phyloP scores from a whole-genome alignment of 2,888 invertebrate species.

The Drosophila formosana region DNA sequence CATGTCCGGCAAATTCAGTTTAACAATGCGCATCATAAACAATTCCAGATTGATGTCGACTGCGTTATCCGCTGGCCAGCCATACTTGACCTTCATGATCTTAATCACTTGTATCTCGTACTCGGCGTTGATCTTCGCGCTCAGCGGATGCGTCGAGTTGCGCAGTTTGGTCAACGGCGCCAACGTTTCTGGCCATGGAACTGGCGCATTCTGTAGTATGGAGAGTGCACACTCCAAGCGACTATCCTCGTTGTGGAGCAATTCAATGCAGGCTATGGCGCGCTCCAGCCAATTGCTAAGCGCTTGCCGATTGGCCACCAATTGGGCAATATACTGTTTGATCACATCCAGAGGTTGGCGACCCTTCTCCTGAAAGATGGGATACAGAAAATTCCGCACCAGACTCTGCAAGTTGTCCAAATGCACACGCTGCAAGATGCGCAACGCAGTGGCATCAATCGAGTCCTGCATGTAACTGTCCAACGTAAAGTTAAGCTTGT shows the following conservation, averaged over 20 bases:
- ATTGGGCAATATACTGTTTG: slow-evolving; percentile 81
- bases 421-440: slow-evolving; percentile 83
- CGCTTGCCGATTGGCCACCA: slow-evolving; percentile 80
- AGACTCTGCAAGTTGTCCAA: slow-evolving; percentile 82
- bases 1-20: slow-evolving; percentile 83
- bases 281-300: slow-evolving; percentile 83
- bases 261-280: slow-evolving; percentile 80
- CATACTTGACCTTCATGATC: slow-evolving; percentile 85
- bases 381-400: slow-evolving; percentile 83
- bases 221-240: slow-evolving; percentile 82
- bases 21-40: slow-evolving; percentile 83
- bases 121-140: slow-evolving; percentile 82
- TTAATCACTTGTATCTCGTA: slow-evolving; percentile 84
- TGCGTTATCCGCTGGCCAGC: slow-evolving; percentile 82
- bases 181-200: slow-evolving; percentile 84
- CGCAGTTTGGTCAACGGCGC: slow-evolving; percentile 81
- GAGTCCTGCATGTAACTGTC: slow-evolving; percentile 84
- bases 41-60: slow-evolving; percentile 81
- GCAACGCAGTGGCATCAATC: slow-evolving; percentile 83
- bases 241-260: slow-evolving; percentile 84
- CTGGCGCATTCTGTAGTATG: slow-evolving; percentile 83
- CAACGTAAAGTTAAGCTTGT: slow-evolving; percentile 83
- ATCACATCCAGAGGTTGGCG: slow-evolving; percentile 79
- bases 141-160: slow-evolving; percentile 84
- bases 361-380: slow-evolving; percentile 84